A percentile compares a stretch with the other conserved stretches of the same genome.
Conservation (phyloP, 2,113 vertebrate genomes). For the Scartelaos histophorus region DNA sequence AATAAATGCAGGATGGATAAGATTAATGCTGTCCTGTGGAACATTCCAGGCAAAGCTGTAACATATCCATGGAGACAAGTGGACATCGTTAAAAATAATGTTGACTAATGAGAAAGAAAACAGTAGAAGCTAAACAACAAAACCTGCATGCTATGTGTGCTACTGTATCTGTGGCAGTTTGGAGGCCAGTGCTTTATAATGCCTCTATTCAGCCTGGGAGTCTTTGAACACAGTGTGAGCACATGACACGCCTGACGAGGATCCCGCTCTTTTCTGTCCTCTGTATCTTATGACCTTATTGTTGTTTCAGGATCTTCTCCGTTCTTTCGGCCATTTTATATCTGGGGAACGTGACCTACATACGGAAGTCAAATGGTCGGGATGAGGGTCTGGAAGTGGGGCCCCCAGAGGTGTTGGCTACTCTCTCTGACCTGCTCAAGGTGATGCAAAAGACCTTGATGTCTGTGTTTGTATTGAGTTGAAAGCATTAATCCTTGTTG, state of each 20-base stretch:
- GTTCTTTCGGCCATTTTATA: constrained; percentile 96
- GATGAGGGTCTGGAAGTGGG: constrained; percentile 95
- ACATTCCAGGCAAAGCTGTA: neutral
- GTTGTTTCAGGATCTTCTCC: constrained; percentile 87
- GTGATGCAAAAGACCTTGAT: constrained; percentile 51
- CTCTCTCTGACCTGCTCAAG: constrained; percentile 92
- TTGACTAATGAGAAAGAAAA: neutral
- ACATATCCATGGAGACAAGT: neutral
- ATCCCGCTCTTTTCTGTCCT: neutral
- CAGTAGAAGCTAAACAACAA: neutral
- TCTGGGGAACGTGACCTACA: constrained; percentile 93
- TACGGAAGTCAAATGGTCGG: constrained; percentile 86
- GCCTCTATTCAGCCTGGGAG: constrained; percentile 10
- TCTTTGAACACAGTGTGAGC: constrained; percentile 9
- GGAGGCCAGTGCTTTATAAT: constrained; percentile 2
- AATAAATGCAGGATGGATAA: neutral
- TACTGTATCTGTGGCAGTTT: constrained; percentile 13
- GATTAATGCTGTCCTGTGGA: neutral
- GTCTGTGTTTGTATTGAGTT: neutral
- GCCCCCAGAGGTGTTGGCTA: constrained; percentile 89
- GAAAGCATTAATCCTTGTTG: constrained; percentile 13
- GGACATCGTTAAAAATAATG: neutral
- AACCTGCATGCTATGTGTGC: constrained; percentile 11
- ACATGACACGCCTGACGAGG: neutral
- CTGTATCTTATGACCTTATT: constrained; percentile 3